Conservation (phyloP, 1,140 invertebrate species). For the Stenopsyche tienmushanensis region DNA sequence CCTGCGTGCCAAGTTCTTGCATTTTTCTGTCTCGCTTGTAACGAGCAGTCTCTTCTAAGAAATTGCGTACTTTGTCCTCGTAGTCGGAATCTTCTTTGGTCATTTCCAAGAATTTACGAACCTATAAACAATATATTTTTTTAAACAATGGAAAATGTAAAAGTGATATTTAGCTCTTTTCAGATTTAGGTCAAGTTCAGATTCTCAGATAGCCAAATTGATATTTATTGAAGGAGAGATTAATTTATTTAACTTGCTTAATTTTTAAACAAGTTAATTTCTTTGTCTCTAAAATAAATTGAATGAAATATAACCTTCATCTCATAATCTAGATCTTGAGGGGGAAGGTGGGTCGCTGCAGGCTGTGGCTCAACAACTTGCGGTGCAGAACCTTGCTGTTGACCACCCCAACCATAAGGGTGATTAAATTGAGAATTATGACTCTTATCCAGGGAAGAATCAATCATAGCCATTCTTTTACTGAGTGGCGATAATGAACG, state of each 20-base stretch:
- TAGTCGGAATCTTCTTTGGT: constrained; percentile 82
- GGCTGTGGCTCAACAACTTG: constrained; percentile 44
- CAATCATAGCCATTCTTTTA: constrained; percentile 73
- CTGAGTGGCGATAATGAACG: constrained; percentile 75
- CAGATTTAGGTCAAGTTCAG: too few species aligned
- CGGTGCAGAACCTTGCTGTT: constrained; percentile 41
- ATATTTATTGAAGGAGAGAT: too few species aligned
- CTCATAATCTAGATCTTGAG: constrained; percentile 65
- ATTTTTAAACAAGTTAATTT: too few species aligned
- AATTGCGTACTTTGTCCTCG: constrained; percentile 78
- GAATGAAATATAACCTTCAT: constrained; percentile 51
- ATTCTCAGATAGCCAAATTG: too few species aligned
- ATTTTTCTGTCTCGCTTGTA: constrained; percentile 75
- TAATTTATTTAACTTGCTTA: too few species aligned
- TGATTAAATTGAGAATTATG: constrained; percentile 62
- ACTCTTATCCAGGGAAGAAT: constrained; percentile 55
- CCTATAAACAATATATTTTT: constrained; percentile 57
- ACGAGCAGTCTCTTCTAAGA: constrained; percentile 75
- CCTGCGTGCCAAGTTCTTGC: constrained; percentile 59
- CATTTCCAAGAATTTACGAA: constrained; percentile 73
- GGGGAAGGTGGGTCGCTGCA: constrained; percentile 44
- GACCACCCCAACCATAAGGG: constrained; percentile 53
- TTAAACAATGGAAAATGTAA: too few species aligned
- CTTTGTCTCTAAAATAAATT: not conserved
- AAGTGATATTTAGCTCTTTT: too few species aligned